Conservation (phyloP, 1,140 invertebrate species). For the Megalonaias nervosa region DNA sequence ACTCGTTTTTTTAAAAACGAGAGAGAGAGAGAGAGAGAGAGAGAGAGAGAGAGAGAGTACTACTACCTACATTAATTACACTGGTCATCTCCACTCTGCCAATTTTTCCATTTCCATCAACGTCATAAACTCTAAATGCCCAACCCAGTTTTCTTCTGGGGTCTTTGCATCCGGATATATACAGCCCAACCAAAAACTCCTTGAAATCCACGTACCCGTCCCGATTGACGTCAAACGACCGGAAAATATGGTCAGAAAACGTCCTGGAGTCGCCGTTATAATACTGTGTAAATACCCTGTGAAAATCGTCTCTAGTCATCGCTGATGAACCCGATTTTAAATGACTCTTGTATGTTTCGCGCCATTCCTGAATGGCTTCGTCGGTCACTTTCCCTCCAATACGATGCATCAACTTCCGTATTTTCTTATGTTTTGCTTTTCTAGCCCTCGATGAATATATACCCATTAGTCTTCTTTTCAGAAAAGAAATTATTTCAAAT, state of each 20-base stretch:
- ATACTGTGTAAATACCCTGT: constrained; percentile 4
- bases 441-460: no score
- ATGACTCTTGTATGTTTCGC: no score
- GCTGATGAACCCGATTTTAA: no score
- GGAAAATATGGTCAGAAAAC: constrained; percentile 98
- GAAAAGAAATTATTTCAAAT: no score
- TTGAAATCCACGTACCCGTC: constrained; percentile 76
- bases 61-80: constrained; percentile 75
- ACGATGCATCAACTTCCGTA: no score
- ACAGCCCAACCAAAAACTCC: constrained; percentile 81
- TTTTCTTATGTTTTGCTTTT: no score
- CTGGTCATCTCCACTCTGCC: constrained; percentile 86
- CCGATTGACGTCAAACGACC: constrained; percentile 98
- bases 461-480: no score
- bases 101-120: constrained; percentile 98
- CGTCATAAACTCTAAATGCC: constrained; percentile 96
- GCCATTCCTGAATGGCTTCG: no score
- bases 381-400: no score
- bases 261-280: constrained; percentile 92
- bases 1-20: no score
- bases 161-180: constrained; percentile 92
- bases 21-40: no score
- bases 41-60: no score
- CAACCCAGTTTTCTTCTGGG: constrained; percentile 98
- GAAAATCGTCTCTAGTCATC: constrained; percentile 21